Percentiles rank a stretch among this genome's conserved stretches.
Evolutionary conservation across 2,113 vertebrate genomes (phyloP).

Genomic region (Leucopsar rothschildi): DNA sequence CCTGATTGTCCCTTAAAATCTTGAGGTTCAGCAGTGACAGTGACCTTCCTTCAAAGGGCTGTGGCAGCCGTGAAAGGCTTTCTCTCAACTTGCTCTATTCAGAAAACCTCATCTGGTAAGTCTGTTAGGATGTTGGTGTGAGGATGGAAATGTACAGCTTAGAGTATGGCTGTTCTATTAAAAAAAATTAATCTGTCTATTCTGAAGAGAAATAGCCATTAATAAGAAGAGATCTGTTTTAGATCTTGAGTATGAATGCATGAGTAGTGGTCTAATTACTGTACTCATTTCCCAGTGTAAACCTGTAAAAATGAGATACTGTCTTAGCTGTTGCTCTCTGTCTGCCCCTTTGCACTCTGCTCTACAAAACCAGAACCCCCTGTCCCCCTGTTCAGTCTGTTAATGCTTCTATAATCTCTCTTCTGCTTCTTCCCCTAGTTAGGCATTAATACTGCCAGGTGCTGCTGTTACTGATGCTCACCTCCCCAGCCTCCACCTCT

Average conservation of each 20-base stretch:
- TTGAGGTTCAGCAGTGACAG: background rate
- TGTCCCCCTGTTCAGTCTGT: background rate
- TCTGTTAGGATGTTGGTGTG: background rate
- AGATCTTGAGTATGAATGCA: background rate
- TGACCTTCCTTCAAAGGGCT: background rate
- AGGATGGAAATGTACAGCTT: background rate
- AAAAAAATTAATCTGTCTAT: too few species aligned
- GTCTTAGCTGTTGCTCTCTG: background rate
- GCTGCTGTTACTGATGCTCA: background rate
- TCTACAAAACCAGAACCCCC: background rate
- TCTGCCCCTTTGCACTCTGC: background rate
- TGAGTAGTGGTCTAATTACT: background rate
- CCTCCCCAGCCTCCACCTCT: background rate
- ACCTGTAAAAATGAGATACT: background rate
- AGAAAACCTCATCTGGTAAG: background rate
- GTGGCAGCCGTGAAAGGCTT: background rate
- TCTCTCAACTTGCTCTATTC: background rate
- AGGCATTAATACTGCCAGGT: background rate
- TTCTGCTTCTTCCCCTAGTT: background rate
- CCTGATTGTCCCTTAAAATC: background rate
- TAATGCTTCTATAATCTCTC: background rate
- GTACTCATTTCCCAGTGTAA: background rate
- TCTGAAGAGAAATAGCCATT: background rate
- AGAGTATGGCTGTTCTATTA: background rate
- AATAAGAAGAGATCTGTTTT: background rate